These are phyloP conservation scores for Eueides isabella DNA, from an alignment of 1,140 invertebrate genomes.

Conservation along the genomic window DNA sequence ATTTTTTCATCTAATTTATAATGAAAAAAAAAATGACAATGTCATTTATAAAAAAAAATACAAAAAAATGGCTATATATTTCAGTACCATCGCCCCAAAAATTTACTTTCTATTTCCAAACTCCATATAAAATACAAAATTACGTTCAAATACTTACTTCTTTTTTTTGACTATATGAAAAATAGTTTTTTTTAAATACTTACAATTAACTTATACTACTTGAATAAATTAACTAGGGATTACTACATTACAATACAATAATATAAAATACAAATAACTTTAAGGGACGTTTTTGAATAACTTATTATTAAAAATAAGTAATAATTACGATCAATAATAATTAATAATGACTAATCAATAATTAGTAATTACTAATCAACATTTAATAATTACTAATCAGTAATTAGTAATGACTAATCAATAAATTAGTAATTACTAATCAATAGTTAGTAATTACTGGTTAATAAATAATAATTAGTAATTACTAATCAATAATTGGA, in stretches of 20 bases:
- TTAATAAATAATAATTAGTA: background rate
- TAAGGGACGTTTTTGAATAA: slow-evolving; percentile 14
- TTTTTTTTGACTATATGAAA: background rate
- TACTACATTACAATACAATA: background rate
- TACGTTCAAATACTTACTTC: too few relatives aligned
- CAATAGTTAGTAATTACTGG: too few relatives aligned
- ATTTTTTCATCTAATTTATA: too few relatives aligned
- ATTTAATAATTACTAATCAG: background rate
- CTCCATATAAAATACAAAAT: too few relatives aligned
- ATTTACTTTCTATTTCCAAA: too few relatives aligned
- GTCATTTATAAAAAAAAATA: too few relatives aligned
- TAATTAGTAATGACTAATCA: background rate
- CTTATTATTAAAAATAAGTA: background rate
- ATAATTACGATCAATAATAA: background rate
- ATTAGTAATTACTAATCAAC: too few relatives aligned
- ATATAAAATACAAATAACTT: background rate
- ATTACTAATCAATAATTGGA: background rate
- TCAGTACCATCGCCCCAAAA: too few relatives aligned
- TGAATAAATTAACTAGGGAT: background rate
- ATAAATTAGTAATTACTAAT: background rate
- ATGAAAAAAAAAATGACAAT: too few relatives aligned
- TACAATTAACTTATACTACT: background rate
- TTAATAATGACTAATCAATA: background rate
- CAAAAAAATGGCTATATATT: too few relatives aligned
- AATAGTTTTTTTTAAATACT: background rate